These are phyloP conservation scores for Premnoplex brunnescens DNA, from an alignment of 2,797 vertebrate species.

Conservation along the genomic window DNA sequence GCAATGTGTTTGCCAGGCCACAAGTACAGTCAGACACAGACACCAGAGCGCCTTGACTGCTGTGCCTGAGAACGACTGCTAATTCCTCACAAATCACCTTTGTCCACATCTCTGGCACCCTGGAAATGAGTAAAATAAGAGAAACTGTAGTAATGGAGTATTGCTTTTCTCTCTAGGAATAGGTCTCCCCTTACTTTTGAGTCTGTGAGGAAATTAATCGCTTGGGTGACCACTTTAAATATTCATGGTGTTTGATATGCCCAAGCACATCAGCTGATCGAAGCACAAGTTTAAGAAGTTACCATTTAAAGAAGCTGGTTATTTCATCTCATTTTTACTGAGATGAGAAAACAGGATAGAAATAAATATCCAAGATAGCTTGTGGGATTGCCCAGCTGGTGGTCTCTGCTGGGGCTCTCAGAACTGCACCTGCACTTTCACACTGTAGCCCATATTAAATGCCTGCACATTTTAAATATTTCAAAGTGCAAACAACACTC, in stretches of 20 bases:
- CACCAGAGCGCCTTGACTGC: fast-evolving
- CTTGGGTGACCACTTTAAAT: background rate
- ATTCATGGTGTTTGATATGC: background rate
- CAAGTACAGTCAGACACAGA: background rate
- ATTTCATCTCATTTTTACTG: background rate
- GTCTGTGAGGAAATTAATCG: background rate
- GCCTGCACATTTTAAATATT: background rate
- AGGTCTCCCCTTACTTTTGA: background rate
- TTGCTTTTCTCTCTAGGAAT: background rate
- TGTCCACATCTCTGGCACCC: background rate
- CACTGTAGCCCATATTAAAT: background rate
- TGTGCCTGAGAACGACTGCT: background rate
- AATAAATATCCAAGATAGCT: background rate
- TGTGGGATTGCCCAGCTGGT: background rate
- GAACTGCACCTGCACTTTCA: background rate
- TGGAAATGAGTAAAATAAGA: background rate
- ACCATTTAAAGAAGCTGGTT: background rate
- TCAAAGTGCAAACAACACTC: background rate
- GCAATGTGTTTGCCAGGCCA: fast-evolving
- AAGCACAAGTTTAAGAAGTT: background rate
- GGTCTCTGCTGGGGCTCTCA: background rate
- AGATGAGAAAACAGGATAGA: background rate
- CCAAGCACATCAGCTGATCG: background rate
- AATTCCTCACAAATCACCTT: background rate
- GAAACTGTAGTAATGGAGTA: background rate